Base-by-base conservation (phyloP, 2,888 invertebrate species). In the Agonum fuliginosum region DNA sequence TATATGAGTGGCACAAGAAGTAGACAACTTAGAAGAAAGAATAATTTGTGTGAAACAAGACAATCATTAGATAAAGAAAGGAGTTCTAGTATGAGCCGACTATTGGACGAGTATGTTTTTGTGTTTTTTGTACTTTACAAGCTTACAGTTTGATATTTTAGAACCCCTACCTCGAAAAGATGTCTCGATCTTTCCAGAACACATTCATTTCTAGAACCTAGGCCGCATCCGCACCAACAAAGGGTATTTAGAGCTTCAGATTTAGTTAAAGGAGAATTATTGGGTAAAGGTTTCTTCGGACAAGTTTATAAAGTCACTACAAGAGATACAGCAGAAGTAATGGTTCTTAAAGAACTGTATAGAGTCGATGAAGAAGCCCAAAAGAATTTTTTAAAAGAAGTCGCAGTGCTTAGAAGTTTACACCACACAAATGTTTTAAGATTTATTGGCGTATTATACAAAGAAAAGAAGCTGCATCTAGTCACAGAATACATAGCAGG, bases 401-500 rank as follows among this genome's bases (percentile, higher is more conserved):
- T 97, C 75, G 97, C 97, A 1, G 97, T 98, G 22, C 88, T 98
- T 43, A 91, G 97, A 10, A 95, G 95, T 51, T 89, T 98, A 79
- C 92, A 93, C 82, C 97, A 98, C 87, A 93, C 94, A 22, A 97
- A 97, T 87, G 97, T 98, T 51, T 88, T 98, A 41, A 91, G 95
- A 46, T 97, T 97, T 86, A 94, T 97, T 80, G 98, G 98, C 0
- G 97, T 98, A 0, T 88, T 98, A 80, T 97, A 97, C 88, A 96
- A 95, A 85, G 97, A 97, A 82, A 94, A 96, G 84, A 93, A 96
- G 72, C 88, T 98, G 79, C 97, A 97, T 84, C 90, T 98, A 80
- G 95, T 98, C 72, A 97, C 97, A 0, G 98, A 98, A 86, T 97
- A 93, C 86, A 95, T 98, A 77, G 91, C 95, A 0, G 97, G 97